A percentile compares a stretch with the other conserved stretches of the same genome.
phyloP scores from a whole-genome alignment of 2,113 vertebrate genomes.

The Crypturellus undulatus region DNA sequence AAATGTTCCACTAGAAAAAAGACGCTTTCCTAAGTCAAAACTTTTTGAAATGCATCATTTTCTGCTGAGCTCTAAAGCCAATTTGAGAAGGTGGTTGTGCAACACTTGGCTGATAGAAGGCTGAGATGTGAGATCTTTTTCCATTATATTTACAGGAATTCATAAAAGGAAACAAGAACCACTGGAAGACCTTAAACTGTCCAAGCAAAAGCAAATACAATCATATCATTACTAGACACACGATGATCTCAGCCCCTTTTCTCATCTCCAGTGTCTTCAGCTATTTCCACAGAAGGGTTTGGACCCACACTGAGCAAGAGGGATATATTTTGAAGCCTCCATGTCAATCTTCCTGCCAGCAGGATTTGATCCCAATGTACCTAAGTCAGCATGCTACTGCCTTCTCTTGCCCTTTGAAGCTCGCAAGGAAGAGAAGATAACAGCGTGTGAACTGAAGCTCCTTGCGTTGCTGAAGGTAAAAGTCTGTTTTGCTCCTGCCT shows the following conservation, averaged over 20 bases:
- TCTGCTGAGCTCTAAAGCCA: conserved; percentile 8
- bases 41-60: not conserved
- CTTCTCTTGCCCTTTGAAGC: not conserved
- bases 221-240: conserved; percentile 28
- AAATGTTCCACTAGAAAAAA: not conserved
- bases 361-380: not conserved
- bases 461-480: not conserved
- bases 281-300: conserved; percentile 40
- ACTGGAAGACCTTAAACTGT: conserved; percentile 53
- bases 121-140: conserved; percentile 29
- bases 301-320: not conserved
- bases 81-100: conserved; percentile 27
- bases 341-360: not conserved
- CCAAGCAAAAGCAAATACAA: conserved; percentile 25
- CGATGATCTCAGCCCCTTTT: conserved; percentile 29
- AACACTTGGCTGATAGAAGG: conserved; percentile 49
- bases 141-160: conserved; percentile 48
- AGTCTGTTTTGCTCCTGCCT: not conserved
- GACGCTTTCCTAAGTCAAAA: not conserved
- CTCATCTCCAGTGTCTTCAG: not conserved
- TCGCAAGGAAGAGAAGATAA: not conserved
- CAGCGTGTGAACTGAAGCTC: not conserved
- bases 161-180: conserved; percentile 62
- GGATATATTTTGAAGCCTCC: conserved; percentile 49
- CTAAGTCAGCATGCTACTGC: conserved; percentile 9